Evolutionary conservation across 2,888 invertebrate species (phyloP).

Genomic region (Colletes collaris): DNA sequence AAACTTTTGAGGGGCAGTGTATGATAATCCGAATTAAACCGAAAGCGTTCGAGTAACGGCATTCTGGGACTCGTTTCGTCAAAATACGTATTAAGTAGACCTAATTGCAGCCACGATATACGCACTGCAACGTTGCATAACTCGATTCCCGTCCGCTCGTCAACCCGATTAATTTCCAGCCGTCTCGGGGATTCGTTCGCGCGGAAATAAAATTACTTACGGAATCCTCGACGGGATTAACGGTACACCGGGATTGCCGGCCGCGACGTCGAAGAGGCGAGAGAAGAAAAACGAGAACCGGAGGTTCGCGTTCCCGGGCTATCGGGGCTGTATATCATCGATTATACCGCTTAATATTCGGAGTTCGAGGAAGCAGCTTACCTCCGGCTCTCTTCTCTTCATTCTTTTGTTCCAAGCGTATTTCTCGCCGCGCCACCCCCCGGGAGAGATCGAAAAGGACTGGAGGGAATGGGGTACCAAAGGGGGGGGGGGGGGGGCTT

Average conservation of each 20-base stretch:
- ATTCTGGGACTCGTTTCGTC: no score
- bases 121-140: background rate
- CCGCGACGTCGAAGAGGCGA: background rate
- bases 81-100: no score
- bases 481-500: constrained; percentile 31
- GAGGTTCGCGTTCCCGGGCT: constrained; percentile 10
- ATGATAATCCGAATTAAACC: no score
- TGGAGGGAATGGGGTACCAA: no score
- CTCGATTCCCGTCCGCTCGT: background rate
- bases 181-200: constrained; percentile 1
- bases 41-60: no score
- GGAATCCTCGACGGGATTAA: background rate
- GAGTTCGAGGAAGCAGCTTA: constrained; percentile 48
- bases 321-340: constrained; percentile 41
- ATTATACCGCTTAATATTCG: constrained; percentile 55
- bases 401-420: constrained; percentile 42
- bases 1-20: no score
- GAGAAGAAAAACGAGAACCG: background rate
- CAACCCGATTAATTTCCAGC: background rate
- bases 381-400: constrained; percentile 9
- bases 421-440: constrained; percentile 9
- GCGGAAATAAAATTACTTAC: constrained; percentile 10
- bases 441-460: constrained; percentile 52
- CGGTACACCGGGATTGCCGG: constrained; percentile 1
- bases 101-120: no score